Evolutionary conservation across 2,888 invertebrate species (phyloP), one percentile per base, ranked within the genome.

Genomic region (Geophilus truncorum): DNA sequence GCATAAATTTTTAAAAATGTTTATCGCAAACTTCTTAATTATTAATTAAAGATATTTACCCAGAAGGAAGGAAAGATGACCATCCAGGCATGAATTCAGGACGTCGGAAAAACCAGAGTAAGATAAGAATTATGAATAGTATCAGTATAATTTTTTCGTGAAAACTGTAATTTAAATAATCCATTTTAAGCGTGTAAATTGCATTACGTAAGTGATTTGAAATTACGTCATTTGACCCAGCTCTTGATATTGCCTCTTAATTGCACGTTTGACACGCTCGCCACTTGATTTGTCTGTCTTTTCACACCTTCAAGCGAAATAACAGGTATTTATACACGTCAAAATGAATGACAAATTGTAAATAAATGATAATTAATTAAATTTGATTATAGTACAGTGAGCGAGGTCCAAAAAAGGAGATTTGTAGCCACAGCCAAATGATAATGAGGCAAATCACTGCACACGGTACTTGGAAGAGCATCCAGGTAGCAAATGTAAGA

Each of bases 51-150:
- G 12, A 12, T 32, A 77, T 21, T 18, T 82, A 81, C 81, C 23
- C 79, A 3, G 15, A n/a, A 34, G 80, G 80, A 81, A 93, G 88
- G 34, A 91, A 87, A 82, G 91, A 90, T 0, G 94, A 93, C 95
- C 96, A 97, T 1, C 97, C 97, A 0, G 89, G 89, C 84, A 95
- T 92, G 86, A 96, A 94, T 82, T 94, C 94, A 0, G 97, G 97
- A 82, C 92, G 92, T 78, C 96, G 91, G 86, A 95, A 93, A 87
- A 97, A 93, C 92, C 96, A 97, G 84, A 97, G 89, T 80, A 93
- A 85, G 15, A 97, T 93, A 6, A 96, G 92, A 10, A 92, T 83
- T 28, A 93, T 86, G 87, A 97, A 97, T 79, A 94, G 88, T 5
- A 90, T 82, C 30, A 92, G 92, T 0, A 82, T 80, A 10, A 80